Evolutionary conservation across 2,113 vertebrate genomes (phyloP), one percentile per base, ranked within the genome.

Genomic region (Delphinus delphis): DNA sequence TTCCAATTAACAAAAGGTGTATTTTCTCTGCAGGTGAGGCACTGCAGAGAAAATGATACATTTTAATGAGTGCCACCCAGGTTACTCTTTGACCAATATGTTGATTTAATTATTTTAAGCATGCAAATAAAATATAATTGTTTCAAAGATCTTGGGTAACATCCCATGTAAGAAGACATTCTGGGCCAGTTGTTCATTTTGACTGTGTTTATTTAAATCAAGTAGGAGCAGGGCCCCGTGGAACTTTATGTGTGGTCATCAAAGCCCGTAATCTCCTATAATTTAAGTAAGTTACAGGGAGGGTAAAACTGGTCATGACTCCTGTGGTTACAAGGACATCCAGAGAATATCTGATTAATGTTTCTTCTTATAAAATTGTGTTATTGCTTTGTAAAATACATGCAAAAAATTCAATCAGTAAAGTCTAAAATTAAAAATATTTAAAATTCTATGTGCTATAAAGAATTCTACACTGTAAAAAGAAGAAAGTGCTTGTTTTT

Each of bases 201-300:
- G 97, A 97, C 98, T 98, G 8, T 98, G 98, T 99, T 99, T 99
- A 98, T 98, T 98, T 98, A 98, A 98, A 98, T 98, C 96, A 98
- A 98, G 95, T 88, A 95, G 96, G 98, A 98, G 65, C 87, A 83
- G 95, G 97, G 96, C 87, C 74, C 96, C 97, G 87, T 60, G 70
- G 93, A 97, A 97, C 97, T 98, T 92, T 97, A 97, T 98, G 98
- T 99, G 98, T 98, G 98, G 99, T 98, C 99, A 98, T 98, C 99
- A 98, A 98, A 99, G 97, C 96, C 98, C 47, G 25, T 98, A 97
- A 98, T 98, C 97, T 98, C 96, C 97, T 98, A 95, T 96, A 98
- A 96, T 98, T 98, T 98, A 98, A 97, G 91, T 97, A 95, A 98
- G 97, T 98, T 98, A 98, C 53, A 97, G 98, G 96, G 98, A 97